Conservation (phyloP, 1,140 invertebrate genomes). For the Antheraea mylitta region DNA sequence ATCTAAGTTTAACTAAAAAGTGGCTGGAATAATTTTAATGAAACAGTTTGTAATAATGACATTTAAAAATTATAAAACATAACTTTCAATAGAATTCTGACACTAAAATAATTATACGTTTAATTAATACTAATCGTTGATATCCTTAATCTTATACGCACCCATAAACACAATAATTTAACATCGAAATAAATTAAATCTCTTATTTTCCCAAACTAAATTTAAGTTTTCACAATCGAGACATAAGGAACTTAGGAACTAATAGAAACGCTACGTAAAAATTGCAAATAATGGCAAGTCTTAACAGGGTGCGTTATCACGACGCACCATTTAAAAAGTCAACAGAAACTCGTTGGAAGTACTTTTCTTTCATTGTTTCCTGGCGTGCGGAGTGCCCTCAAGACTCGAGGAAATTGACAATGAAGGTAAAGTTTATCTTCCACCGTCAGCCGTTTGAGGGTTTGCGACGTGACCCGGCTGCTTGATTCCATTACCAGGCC, state of each 20-base stretch:
- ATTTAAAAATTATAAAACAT: too few species aligned
- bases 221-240: neutral
- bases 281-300: slow-evolving; percentile 13
- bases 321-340: slow-evolving; percentile 51
- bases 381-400: slow-evolving; percentile 48
- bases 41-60: too few species aligned
- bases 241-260: neutral
- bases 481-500: slow-evolving; percentile 51
- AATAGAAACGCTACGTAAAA: neutral
- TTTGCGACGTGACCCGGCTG: slow-evolving; percentile 46
- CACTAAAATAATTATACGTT: too few species aligned
- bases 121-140: too few species aligned
- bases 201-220: too few species aligned
- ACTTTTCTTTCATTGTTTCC: slow-evolving; percentile 69
- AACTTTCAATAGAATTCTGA: too few species aligned
- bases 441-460: slow-evolving; percentile 54
- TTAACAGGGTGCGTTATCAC: slow-evolving; percentile 30
- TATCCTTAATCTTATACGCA: too few species aligned
- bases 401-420: slow-evolving; percentile 61
- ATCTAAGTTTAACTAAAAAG: too few species aligned
- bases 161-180: too few species aligned
- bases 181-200: too few species aligned
- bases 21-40: too few species aligned
- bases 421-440: slow-evolving; percentile 69
- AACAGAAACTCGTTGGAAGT: slow-evolving; percentile 47